Conservation (phyloP, 1,140 invertebrate species). For the Drosophila rhopaloa region DNA sequence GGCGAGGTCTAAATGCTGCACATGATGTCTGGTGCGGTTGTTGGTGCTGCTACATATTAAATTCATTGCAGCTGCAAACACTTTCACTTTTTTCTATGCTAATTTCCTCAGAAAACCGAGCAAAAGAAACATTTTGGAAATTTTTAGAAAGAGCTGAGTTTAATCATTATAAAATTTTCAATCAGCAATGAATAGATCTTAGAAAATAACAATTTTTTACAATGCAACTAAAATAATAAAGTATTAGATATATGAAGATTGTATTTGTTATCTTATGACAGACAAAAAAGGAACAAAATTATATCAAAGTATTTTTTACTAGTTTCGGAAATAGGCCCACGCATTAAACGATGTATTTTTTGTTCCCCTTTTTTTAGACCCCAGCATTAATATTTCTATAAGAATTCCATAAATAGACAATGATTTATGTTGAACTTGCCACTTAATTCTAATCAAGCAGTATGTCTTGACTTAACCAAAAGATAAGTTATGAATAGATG, state of each 20-base stretch:
- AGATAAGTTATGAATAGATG: slow-evolving; percentile 14
- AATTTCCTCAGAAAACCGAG: slow-evolving; percentile 44
- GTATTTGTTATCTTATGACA: neutral
- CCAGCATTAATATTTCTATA: neutral
- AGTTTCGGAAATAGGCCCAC: slow-evolving; percentile 9
- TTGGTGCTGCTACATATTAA: slow-evolving; percentile 66
- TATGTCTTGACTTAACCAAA: slow-evolving; percentile 5
- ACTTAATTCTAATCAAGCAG: slow-evolving; percentile 31
- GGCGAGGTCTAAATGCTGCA: slow-evolving; percentile 61
- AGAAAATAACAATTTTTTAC: no score
- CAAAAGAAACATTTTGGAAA: slow-evolving; percentile 15
- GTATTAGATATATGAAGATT: no score
- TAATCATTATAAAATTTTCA: slow-evolving; percentile 2
- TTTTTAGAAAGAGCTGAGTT: slow-evolving; percentile 19
- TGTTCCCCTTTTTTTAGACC: neutral
- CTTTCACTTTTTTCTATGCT: slow-evolving; percentile 76
- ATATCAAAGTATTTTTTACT: neutral
- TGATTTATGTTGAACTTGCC: slow-evolving; percentile 62
- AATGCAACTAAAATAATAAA: no score
- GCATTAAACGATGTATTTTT: slow-evolving; percentile 7
- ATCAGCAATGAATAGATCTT: no score
- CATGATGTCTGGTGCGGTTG: slow-evolving; percentile 33
- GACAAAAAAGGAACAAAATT: neutral
- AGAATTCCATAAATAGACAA: slow-evolving; percentile 25
- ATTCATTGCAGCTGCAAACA: slow-evolving; percentile 71